These are phyloP conservation scores for Glaucidium brasilianum DNA, from an alignment of 2,113 vertebrate species.

Conservation along the genomic window DNA sequence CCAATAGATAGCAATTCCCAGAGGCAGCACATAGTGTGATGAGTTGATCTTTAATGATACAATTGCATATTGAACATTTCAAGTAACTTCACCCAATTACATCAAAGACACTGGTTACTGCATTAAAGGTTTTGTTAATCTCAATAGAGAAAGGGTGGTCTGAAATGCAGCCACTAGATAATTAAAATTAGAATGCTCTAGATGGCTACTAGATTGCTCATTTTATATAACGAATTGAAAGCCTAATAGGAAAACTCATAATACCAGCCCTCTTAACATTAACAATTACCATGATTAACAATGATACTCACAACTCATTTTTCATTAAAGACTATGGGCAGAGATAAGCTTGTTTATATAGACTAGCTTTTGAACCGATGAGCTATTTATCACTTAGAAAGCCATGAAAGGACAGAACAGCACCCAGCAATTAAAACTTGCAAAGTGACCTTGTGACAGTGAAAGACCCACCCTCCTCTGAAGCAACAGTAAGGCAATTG, in stretches of 20 bases:
- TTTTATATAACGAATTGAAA: slow-evolving; percentile 85
- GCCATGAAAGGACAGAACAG: slow-evolving; percentile 74
- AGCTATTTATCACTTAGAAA: slow-evolving; percentile 80
- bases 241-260: slow-evolving; percentile 83
- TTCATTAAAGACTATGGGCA: slow-evolving; percentile 85
- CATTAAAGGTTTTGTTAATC: slow-evolving; percentile 42
- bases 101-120: not conserved
- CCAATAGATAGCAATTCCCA: not conserved
- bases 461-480: slow-evolving; percentile 68
- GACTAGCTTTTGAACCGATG: slow-evolving; percentile 75
- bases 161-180: slow-evolving; percentile 52
- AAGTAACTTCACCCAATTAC: not conserved
- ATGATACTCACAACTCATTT: slow-evolving; percentile 89
- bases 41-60: not conserved
- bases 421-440: slow-evolving; percentile 90
- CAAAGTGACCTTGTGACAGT: slow-evolving; percentile 85
- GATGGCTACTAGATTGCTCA: slow-evolving; percentile 77
- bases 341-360: slow-evolving; percentile 91
- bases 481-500: slow-evolving; percentile 46
- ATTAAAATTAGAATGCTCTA: slow-evolving; percentile 74
- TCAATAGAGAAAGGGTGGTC: slow-evolving; percentile 8
- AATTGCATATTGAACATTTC: not conserved
- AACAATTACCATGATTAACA: slow-evolving; percentile 92
- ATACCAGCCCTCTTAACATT: slow-evolving; percentile 86
- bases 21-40: not conserved